phyloP scores from a whole-genome alignment of 2,888 invertebrate species.

The Imbricaverruca yamaguchii region DNA sequence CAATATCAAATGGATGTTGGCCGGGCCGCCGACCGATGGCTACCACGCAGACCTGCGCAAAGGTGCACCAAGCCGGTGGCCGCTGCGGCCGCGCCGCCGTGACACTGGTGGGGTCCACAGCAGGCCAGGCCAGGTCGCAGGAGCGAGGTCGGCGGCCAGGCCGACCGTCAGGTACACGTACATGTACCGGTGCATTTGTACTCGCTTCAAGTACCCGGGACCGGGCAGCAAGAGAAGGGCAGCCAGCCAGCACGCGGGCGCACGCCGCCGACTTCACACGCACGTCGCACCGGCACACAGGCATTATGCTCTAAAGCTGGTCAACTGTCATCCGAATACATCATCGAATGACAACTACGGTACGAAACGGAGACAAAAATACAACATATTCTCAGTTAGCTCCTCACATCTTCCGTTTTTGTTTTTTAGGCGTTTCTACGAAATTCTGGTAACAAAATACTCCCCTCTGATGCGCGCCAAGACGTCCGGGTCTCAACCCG shows the following conservation, averaged over 20 bases:
- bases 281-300: not conserved
- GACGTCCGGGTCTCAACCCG: not conserved
- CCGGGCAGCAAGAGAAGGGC: not conserved
- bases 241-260: not conserved
- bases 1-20: not conserved
- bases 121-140: not conserved
- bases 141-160: not conserved
- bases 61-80: too few relatives aligned
- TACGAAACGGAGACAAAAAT: not conserved
- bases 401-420: not conserved
- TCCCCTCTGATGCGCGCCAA: not conserved
- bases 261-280: not conserved
- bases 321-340: not conserved
- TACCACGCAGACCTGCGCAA: too few relatives aligned
- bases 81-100: too few relatives aligned
- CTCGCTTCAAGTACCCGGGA: slow-evolving; percentile 2
- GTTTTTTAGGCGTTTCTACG: not conserved
- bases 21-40: not conserved
- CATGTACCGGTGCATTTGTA: not conserved
- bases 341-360: not conserved
- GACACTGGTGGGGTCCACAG: not conserved
- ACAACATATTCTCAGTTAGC: not conserved
- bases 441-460: not conserved
- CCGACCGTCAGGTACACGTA: slow-evolving; percentile 7
- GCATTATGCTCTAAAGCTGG: not conserved